Base-by-base conservation (phyloP, 2,113 vertebrate species). In the Hipposideros armiger region DNA sequence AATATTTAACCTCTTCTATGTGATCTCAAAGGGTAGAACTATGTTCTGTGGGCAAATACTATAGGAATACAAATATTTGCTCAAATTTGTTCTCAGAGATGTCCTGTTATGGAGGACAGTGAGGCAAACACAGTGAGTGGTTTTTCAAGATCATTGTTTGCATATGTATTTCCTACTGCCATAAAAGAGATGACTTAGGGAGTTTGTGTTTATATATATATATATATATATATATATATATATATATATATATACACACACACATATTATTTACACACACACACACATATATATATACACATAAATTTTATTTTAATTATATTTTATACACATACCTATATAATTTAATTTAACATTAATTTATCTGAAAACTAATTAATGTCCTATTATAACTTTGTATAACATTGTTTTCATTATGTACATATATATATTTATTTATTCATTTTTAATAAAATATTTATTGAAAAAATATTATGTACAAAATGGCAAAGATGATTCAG, bases 361-460 rank as follows among this genome's bases (percentile, higher is more conserved):
- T 73, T 52, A 74, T 73, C 47, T 94, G 84, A 77, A 95, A 88
- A 76, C 72, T 20, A 94, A 32, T 91, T 84, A 73, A 36, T 56
- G 42, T 45, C 10, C 8, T 82, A 72, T 83, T 78, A 54, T 54
- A 74, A 54, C 2, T 78, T 19, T 45, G 26, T 36, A 74, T 32
- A 42, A 91, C 3, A 16, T 58, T 36, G 11, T 47, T 95, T 92
- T n/a, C 77, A 54, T 78, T 89, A 81, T 58, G 2, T 58, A 19
- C 66, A 1, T 58, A 2, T 58, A 19, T 72, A 1, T 32, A 26
- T 85, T 2, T 50, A 30, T 86, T 47, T 19, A 56, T 54, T 93
- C 22, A 81, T 76, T 60, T 82, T 52, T 64, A 90, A 69, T 74
- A 74, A 62, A 30, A 10, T 67, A n/a, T 87, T 84, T 74, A 36